Evolutionary conservation across 2,113 vertebrate species (phyloP).

Genomic region (cat (Felis catus)): F.catus_Fca126_mat1.0 CM031412.1:234639001-234639500

Average conservation of each 20-base stretch:
- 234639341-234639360: rapidly evolving
- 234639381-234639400: neutral
- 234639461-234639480: neutral
- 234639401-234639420: neutral
- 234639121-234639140: neutral
- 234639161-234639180: neutral
- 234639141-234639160: neutral
- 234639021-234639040: neutral
- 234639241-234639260: neutral
- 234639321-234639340: neutral
- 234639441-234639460: neutral
- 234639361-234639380: rapidly evolving
- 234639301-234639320: neutral
- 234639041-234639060: neutral
- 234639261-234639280: neutral
- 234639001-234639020: rapidly evolving
- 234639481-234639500: rapidly evolving
- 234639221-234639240: neutral
- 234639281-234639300: neutral
- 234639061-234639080: neutral
- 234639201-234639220: neutral
- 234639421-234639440: neutral
- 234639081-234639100: neutral
- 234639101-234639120: neutral
- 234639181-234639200: neutral